Conservation (phyloP, 2,113 vertebrate genomes). For the Anarrhichthys ocellatus region DNA sequence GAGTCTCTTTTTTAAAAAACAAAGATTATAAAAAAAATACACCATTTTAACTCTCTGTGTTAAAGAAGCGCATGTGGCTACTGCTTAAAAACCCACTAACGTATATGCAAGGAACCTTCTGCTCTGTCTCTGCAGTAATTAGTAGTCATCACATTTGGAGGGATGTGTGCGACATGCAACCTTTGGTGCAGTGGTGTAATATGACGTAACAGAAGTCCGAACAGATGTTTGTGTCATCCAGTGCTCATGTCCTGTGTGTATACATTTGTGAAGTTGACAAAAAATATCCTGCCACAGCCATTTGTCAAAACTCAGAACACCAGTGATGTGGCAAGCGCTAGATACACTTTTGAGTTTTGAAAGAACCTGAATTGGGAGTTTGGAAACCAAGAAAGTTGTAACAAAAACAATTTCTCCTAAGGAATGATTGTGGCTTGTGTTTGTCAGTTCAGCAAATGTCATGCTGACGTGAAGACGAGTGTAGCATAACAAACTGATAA, state of each 20-base stretch:
- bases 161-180: background rate
- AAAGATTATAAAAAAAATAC: background rate
- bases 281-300: background rate
- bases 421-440: background rate
- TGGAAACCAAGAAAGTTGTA: background rate
- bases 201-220: background rate
- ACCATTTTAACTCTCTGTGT: no score
- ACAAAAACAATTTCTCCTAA: background rate
- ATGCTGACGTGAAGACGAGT: background rate
- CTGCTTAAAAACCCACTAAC: background rate
- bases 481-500: background rate
- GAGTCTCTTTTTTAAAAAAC: background rate
- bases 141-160: background rate
- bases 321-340: background rate
- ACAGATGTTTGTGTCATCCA: background rate
- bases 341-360: background rate
- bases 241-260: background rate
- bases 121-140: background rate
- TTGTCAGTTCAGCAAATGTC: background rate
- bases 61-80: background rate
- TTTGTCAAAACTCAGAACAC: background rate
- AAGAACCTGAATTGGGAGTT: background rate
- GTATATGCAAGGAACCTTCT: background rate
- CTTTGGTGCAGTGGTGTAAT: background rate
- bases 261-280: background rate